phyloP scores from a whole-genome alignment of 2,113 vertebrate species.

The Pollachius pollachius region DNA sequence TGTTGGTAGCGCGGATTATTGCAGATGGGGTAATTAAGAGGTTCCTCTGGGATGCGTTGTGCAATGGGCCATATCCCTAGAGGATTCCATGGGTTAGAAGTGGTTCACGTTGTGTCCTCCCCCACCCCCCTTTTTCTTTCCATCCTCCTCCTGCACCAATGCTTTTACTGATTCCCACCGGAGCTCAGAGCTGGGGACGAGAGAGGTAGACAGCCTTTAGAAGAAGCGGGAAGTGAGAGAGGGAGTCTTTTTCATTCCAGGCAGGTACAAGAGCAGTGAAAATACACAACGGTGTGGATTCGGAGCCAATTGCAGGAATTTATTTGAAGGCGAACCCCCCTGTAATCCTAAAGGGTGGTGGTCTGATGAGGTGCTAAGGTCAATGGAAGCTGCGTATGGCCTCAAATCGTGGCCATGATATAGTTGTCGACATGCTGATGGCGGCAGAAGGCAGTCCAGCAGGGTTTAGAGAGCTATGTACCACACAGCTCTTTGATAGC shows the following conservation, averaged over 20 bases:
- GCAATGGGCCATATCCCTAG: slow-evolving; percentile 63
- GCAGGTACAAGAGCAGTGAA: slow-evolving; percentile 54
- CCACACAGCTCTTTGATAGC: too few species aligned
- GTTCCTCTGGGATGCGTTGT: slow-evolving; percentile 72
- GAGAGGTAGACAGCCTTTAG: slow-evolving; percentile 49
- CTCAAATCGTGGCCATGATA: slow-evolving; percentile 8
- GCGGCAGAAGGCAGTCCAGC: slow-evolving; percentile 2
- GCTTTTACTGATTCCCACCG: slow-evolving; percentile 39
- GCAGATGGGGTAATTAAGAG: slow-evolving; percentile 82
- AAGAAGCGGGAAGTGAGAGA: slow-evolving; percentile 23
- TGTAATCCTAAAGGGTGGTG: slow-evolving; percentile 27
- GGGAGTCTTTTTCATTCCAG: slow-evolving; percentile 57
- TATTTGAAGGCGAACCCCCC: slow-evolving; percentile 29
- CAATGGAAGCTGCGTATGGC: slow-evolving; percentile 10
- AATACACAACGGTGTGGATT: slow-evolving; percentile 37
- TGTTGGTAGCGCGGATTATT: slow-evolving; percentile 57
- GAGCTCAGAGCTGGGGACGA: slow-evolving; percentile 24
- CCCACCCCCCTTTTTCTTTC: slow-evolving; percentile 9
- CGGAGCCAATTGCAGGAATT: slow-evolving; percentile 28
- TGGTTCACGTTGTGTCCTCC: slow-evolving; percentile 18
- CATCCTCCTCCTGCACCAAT: background rate
- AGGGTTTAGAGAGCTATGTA: slow-evolving; percentile 4
- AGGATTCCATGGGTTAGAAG: slow-evolving; percentile 35
- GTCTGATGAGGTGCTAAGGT: slow-evolving; percentile 53
- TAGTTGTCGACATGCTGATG: slow-evolving; percentile 6